Conservation (phyloP, 2,113 vertebrate genomes). For the Cathartes aura region DNA sequence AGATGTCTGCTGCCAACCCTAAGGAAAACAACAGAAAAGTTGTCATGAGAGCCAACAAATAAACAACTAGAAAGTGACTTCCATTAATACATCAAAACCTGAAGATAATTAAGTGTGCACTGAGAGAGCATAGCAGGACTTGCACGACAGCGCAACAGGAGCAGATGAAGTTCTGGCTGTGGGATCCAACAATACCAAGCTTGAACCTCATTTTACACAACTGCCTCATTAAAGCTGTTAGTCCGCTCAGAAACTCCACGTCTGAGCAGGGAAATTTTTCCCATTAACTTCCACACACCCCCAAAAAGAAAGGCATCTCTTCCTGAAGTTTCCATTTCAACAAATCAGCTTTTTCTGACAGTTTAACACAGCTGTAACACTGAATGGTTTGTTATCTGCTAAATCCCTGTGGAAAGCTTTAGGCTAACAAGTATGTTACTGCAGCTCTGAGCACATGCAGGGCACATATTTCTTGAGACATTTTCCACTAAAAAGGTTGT, state of each 20-base stretch:
- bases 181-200: not conserved
- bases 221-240: not conserved
- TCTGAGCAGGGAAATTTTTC: no score
- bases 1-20: not conserved
- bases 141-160: accelerated
- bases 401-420: not conserved
- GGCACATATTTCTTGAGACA: not conserved
- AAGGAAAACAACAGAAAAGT: not conserved
- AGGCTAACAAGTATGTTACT: not conserved
- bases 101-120: not conserved
- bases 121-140: not conserved
- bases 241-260: not conserved
- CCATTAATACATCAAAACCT: not conserved
- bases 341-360: not conserved
- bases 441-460: not conserved
- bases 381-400: not conserved
- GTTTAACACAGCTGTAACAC: accelerated
- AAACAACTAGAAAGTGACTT: not conserved
- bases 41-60: not conserved
- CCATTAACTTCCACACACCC: accelerated
- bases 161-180: not conserved
- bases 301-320: accelerated
- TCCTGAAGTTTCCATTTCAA: not conserved
- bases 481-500: not conserved
- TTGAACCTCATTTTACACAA: not conserved